phyloP scores from a whole-genome alignment of 2,797 vertebrate species.

The Anas bahamensis region DNA sequence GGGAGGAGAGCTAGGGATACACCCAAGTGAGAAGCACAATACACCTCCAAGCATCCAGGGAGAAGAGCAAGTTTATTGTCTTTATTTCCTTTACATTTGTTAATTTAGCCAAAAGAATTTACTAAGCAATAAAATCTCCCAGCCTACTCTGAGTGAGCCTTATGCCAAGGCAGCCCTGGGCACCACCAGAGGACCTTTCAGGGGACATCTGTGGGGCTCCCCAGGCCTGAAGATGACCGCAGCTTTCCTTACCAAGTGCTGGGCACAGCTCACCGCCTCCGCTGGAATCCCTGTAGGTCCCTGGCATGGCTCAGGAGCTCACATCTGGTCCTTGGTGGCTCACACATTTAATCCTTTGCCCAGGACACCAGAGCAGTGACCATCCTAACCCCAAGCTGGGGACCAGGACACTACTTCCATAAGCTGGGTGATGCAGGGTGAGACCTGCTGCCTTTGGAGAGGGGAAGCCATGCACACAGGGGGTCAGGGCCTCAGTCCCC shows the following conservation, averaged over 20 bases:
- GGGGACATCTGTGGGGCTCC: background rate
- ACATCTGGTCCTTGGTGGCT: background rate
- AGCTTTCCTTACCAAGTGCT: background rate
- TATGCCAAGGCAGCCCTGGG: background rate
- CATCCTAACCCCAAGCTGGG: background rate
- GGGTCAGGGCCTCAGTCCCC: background rate
- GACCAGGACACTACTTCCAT: no score
- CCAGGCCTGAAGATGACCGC: background rate
- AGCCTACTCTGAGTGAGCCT: background rate
- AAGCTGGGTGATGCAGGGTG: background rate
- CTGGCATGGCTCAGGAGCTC: background rate
- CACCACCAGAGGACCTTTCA: background rate
- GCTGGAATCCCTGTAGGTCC: background rate
- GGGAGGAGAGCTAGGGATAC: background rate
- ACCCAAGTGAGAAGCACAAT: background rate
- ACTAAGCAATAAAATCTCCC: background rate
- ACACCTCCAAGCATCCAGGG: background rate
- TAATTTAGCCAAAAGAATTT: background rate
- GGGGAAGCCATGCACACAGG: fast-evolving
- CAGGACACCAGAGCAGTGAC: background rate
- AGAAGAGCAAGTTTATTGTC: background rate
- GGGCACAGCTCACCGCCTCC: background rate
- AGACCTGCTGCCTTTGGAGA: background rate
- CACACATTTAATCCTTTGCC: background rate
- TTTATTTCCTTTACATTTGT: background rate